A percentile compares a stretch with the other conserved stretches of the same genome.
phyloP scores from a whole-genome alignment of 2,113 vertebrate genomes.

The Pterocles orientalis region DNA sequence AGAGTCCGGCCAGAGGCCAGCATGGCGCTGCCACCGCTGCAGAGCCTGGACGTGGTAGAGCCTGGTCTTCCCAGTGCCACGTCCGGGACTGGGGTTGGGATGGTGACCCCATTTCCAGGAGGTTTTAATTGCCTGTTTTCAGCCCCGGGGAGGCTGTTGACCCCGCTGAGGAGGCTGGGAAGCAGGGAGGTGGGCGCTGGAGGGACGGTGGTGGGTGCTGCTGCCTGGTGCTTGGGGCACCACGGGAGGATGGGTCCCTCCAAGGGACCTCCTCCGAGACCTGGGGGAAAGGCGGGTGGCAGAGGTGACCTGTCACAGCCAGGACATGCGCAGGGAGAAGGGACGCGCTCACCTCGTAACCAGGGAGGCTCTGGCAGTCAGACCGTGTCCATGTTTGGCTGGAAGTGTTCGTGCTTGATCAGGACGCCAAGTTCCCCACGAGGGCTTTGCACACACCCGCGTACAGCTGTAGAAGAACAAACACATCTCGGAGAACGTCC shows the following conservation, averaged over 20 bases:
- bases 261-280: background rate
- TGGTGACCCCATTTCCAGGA: rapidly evolving
- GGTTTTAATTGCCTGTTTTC: background rate
- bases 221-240: background rate
- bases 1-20: background rate
- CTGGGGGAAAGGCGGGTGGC: background rate
- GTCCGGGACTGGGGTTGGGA: rapidly evolving
- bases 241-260: background rate
- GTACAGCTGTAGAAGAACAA: background rate
- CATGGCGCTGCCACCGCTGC: rapidly evolving
- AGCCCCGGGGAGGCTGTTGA: rapidly evolving
- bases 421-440: background rate
- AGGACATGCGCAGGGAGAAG: background rate
- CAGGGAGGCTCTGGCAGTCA: background rate
- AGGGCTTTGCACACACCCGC: background rate
- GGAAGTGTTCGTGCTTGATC: background rate
- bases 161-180: background rate
- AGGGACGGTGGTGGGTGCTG: background rate
- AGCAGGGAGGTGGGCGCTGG: background rate
- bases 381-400: background rate
- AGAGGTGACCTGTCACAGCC: background rate
- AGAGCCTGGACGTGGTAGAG: rapidly evolving
- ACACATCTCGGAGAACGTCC: background rate
- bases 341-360: background rate
- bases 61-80: rapidly evolving